These are phyloP conservation scores for Smittia aterrima DNA, from an alignment of 2,888 invertebrate species.

Conservation along the genomic window DNA sequence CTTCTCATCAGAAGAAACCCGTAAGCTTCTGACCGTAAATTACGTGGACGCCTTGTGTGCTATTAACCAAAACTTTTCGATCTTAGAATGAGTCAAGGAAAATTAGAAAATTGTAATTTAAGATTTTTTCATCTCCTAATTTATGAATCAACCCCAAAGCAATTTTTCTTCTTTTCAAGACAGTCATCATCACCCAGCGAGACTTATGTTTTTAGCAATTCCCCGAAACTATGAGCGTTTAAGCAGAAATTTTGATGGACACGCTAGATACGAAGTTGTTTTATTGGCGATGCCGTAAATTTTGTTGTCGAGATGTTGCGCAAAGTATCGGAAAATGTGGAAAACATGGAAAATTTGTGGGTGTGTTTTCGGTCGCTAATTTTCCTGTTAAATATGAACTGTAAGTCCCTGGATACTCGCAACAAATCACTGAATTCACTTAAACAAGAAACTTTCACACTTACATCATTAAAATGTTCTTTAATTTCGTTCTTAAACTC, in stretches of 20 bases:
- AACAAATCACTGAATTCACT: not conserved
- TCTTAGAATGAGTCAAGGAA: too few species aligned
- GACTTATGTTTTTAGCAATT: not conserved
- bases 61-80: too few species aligned
- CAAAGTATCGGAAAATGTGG: not conserved
- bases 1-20: not conserved
- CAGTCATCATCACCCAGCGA: not conserved
- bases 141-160: too few species aligned
- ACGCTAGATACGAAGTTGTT: not conserved
- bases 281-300: not conserved
- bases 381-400: not conserved
- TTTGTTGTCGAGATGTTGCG: not conserved
- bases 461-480: slow-evolving; percentile 35
- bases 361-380: not conserved
- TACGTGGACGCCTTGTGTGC: too few species aligned
- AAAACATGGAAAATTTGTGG: not conserved
- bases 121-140: too few species aligned
- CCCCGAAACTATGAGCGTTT: not conserved
- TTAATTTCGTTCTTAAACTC: slow-evolving; percentile 31
- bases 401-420: not conserved
- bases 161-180: not conserved
- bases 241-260: not conserved
- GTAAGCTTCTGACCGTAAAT: too few species aligned
- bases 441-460: not conserved
- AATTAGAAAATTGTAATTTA: too few species aligned